These are phyloP conservation scores for Lycopodina hypogea DNA, from an alignment of 37 sponge, comb jelly and placozoan genomes.

Conservation along the genomic window DNA sequence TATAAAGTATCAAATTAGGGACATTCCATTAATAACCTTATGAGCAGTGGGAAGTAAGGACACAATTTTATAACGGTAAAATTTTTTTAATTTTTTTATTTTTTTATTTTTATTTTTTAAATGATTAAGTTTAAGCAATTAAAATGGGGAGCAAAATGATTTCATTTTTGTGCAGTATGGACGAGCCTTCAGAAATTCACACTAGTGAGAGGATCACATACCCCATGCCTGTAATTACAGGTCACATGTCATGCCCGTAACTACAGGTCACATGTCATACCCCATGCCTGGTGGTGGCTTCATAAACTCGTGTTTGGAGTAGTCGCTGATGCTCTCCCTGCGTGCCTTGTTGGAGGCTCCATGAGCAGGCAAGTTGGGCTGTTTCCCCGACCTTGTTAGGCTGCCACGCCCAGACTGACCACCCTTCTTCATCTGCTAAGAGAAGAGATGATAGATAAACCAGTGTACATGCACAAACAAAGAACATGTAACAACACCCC, in stretches of 20 bases:
- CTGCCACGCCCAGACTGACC: constrained; percentile 30
- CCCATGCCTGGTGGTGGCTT: constrained; percentile 48
- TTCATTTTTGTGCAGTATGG: too few species aligned
- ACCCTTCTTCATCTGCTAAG: constrained; percentile 1
- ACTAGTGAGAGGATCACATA: too few species aligned
- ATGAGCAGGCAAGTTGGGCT: constrained; percentile 33
- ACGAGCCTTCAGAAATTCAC: too few species aligned
- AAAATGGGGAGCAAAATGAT: background rate
- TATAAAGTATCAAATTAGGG: too few species aligned
- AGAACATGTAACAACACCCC: background rate
- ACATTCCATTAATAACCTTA: too few species aligned
- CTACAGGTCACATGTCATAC: too few species aligned
- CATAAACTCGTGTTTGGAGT: constrained; percentile 65
- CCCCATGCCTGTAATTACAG: too few species aligned
- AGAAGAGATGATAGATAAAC: background rate
- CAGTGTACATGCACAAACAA: background rate
- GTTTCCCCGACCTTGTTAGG: constrained; percentile 12
- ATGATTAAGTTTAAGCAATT: background rate
- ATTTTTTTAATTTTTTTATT: too few species aligned
- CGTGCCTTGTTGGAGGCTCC: constrained; percentile 43
- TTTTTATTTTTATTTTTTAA: too few species aligned
- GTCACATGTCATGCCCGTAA: too few species aligned
- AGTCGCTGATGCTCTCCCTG: constrained; percentile 41
- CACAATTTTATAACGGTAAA: too few species aligned
- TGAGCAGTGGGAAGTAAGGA: too few species aligned